Conservation (phyloP, 1,140 invertebrate species). For the Carposina sasakii region DNA sequence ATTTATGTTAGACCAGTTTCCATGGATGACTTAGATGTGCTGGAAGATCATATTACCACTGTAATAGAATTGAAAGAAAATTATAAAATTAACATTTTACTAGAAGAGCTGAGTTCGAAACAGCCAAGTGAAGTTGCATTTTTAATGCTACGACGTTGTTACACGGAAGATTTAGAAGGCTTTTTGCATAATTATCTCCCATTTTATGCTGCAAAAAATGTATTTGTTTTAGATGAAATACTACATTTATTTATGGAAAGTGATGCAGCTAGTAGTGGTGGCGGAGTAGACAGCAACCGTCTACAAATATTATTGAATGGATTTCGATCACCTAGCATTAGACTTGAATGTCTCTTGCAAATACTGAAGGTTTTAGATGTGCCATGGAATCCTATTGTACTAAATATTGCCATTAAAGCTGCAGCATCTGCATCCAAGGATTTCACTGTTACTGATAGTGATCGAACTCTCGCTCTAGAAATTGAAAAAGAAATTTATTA, state of each 20-base stretch:
- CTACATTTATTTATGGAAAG: constrained; percentile 51
- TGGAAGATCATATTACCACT: constrained; percentile 53
- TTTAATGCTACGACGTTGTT: constrained; percentile 60
- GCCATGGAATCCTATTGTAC: constrained; percentile 53
- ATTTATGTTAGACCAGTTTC: constrained; percentile 51
- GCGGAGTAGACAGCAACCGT: constrained; percentile 47
- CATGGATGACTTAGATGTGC: constrained; percentile 54
- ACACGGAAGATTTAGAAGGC: constrained; percentile 56
- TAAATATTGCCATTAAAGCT: constrained; percentile 43
- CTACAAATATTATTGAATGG: constrained; percentile 48
- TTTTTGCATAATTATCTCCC: constrained; percentile 54
- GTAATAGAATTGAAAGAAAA: constrained; percentile 61
- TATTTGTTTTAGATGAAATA: constrained; percentile 56
- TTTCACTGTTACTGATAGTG: constrained; percentile 50
- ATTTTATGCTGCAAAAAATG: constrained; percentile 44
- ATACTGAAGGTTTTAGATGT: constrained; percentile 59
- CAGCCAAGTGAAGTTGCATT: constrained; percentile 51
- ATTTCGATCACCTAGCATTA: constrained; percentile 46
- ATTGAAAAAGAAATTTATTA: constrained; percentile 60
- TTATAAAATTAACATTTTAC: constrained; percentile 60
- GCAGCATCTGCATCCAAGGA: constrained; percentile 43
- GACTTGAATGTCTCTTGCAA: constrained; percentile 54
- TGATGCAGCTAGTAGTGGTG: constrained; percentile 54
- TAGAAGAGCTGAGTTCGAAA: constrained; percentile 55
- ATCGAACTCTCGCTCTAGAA: constrained; percentile 44